phyloP scores from a whole-genome alignment of 2,888 invertebrate genomes.

The Oxytorus armatus region DNA sequence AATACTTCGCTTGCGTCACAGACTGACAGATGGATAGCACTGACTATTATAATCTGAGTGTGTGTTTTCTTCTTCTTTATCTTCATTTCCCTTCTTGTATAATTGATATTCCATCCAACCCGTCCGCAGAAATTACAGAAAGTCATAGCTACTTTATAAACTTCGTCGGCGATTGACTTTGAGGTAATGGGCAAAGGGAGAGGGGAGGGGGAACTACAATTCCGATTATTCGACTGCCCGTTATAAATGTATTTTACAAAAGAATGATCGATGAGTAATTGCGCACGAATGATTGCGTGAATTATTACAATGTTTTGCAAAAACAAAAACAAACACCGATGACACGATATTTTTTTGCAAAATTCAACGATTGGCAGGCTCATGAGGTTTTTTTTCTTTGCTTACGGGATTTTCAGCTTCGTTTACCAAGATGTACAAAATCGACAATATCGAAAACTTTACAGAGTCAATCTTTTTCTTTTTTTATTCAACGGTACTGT shows the following conservation, averaged over 20 bases:
- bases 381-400: slow-evolving; percentile 30
- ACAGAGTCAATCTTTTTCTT: slow-evolving; percentile 35
- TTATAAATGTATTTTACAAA: slow-evolving; percentile 58
- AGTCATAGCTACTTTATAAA: slow-evolving; percentile 39
- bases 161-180: slow-evolving; percentile 34
- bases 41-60: slow-evolving; percentile 74
- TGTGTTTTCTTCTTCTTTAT: slow-evolving; percentile 48
- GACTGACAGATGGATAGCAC: slow-evolving; percentile 79
- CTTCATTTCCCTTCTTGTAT: slow-evolving; percentile 54
- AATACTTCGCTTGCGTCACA: slow-evolving; percentile 80
- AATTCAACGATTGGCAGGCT: slow-evolving; percentile 48
- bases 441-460: slow-evolving; percentile 54
- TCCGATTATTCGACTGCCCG: slow-evolving; percentile 29
- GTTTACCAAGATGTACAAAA: slow-evolving; percentile 54
- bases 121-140: slow-evolving; percentile 78
- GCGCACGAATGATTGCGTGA: slow-evolving; percentile 37
- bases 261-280: slow-evolving; percentile 47
- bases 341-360: slow-evolving; percentile 12
- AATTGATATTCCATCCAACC: slow-evolving; percentile 73
- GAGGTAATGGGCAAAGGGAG: background rate
- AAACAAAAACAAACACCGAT: background rate
- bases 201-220: slow-evolving; percentile 19
- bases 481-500: slow-evolving; percentile 72
- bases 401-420: slow-evolving; percentile 30
- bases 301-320: slow-evolving; percentile 54